A percentile compares a stretch with the other conserved stretches of the same genome.
These are phyloP conservation scores for Procambarus virginalis DNA, from an alignment of 1,140 invertebrate species.

Conservation along the genomic window DNA sequence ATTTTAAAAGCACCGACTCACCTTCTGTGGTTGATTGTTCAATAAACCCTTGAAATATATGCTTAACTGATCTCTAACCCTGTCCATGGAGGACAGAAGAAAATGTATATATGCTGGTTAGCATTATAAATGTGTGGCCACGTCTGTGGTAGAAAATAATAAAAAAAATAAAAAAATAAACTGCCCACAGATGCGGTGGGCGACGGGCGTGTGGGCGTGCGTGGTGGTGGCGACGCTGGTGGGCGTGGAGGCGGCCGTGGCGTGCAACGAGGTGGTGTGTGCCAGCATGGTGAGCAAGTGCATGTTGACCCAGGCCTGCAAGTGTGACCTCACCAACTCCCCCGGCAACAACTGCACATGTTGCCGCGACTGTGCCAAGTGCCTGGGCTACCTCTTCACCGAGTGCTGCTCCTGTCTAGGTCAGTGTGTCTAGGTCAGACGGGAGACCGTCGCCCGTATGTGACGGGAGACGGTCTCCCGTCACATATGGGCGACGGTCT, in stretches of 20 bases:
- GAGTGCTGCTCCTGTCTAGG: constrained; percentile 97
- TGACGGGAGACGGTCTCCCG: too few relatives aligned
- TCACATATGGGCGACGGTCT: too few relatives aligned
- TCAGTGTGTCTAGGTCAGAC: constrained; percentile 72
- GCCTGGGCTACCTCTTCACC: constrained; percentile 86
- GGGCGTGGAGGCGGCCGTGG: constrained; percentile 1
- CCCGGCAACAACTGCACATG: constrained; percentile 85
- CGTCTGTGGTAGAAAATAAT: too few relatives aligned
- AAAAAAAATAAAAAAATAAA: too few relatives aligned
- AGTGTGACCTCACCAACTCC: constrained; percentile 86
- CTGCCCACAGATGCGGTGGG: constrained; percentile 23
- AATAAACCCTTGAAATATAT: too few relatives aligned
- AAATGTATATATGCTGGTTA: too few relatives aligned
- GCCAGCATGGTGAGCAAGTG: constrained; percentile 96
- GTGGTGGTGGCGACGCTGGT: background rate
- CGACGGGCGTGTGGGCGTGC: background rate
- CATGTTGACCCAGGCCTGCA: constrained; percentile 95
- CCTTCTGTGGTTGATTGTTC: too few relatives aligned
- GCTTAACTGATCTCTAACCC: too few relatives aligned
- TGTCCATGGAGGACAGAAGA: too few relatives aligned
- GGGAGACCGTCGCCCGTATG: too few relatives aligned
- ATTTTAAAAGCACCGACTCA: too few relatives aligned
- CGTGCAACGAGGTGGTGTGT: constrained; percentile 92
- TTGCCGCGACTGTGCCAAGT: constrained; percentile 93
- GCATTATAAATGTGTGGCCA: too few relatives aligned